phyloP scores from a whole-genome alignment of 2,797 vertebrate genomes.

The Sebastolobus altivelis region DNA sequence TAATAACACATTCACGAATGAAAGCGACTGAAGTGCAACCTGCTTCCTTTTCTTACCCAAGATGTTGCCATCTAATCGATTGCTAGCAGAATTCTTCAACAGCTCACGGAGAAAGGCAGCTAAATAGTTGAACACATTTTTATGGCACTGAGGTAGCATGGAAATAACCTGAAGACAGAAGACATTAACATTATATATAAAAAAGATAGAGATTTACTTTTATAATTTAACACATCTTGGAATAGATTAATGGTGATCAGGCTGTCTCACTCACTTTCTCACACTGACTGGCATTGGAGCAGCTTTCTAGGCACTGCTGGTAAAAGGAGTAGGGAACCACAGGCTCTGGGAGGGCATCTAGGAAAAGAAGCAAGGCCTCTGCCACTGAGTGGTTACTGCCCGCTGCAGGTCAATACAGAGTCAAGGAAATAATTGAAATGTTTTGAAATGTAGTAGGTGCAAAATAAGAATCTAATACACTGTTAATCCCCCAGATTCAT shows the following conservation, averaged over 20 bases:
- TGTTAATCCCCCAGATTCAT: background rate
- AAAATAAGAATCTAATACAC: background rate
- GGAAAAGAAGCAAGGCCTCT: conserved; percentile 95
- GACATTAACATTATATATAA: background rate
- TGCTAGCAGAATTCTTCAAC: conserved; percentile 90
- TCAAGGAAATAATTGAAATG: conserved; percentile 70
- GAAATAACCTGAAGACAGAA: conserved; percentile 86
- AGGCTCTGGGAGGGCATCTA: conserved; percentile 96
- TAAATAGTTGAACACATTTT: conserved; percentile 94
- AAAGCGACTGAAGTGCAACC: background rate
- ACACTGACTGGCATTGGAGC: conserved; percentile 83
- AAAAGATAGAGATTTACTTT: background rate
- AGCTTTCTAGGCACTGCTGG: conserved; percentile 84
- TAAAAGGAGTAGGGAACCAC: conserved; percentile 91
- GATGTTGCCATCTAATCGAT: conserved; percentile 92
- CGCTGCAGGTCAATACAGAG: conserved; percentile 78
- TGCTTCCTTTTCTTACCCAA: conserved; percentile 86
- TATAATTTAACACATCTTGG: background rate
- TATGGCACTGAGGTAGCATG: conserved; percentile 90
- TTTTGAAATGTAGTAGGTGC: background rate
- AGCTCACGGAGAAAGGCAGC: conserved; percentile 93
- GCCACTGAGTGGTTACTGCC: conserved; percentile 96
- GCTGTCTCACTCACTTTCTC: conserved; percentile 86
- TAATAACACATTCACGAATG: conserved; percentile 19
- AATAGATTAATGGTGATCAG: background rate